Base-by-base conservation (phyloP, 1,140 invertebrate species). In the Lamellibrachia luymesi region DNA sequence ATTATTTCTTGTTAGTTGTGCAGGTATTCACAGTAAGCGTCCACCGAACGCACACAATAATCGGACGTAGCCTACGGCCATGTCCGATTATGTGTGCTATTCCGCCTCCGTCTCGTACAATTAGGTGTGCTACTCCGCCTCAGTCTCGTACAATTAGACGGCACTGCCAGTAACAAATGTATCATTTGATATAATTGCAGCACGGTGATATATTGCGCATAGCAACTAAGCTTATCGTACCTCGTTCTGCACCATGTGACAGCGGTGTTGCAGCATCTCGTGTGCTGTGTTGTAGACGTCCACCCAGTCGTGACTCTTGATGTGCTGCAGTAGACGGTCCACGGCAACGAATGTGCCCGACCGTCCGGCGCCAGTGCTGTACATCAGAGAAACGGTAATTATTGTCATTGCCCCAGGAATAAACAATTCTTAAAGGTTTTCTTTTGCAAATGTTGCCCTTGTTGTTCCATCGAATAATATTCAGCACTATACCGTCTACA, bases 261-360 rank as follows among this genome's bases (percentile, higher is more conserved):
- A 13, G 50, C 90, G 90, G 17, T 91, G 90, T n/a, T 91, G 49
- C 90, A 50, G 49, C 90, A 91, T 91, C 50, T 91, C 90, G 50
- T 50, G 50, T 2, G 27, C 90, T 50, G 90, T 91, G 90, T 51
- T 51, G 50, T 27, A 91, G 49, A 91, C 27, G 90, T 91, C 90
- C 49, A 91, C 50, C 50, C 50, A 50, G 4, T n/a, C 49, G 7
- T 22, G 49, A 8, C 2, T n/a, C 4, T n/a, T 8, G 4, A 91
- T n/a, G 8, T 91, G 90, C 90, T 91, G 90, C 27, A 91, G 90
- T 8, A 91, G 90, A 8, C 25, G 27, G 90, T 91, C 90, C 5
- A 91, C 90, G 25, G 90, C 90, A 25, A 91, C 50, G 90, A 91
- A 91, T 6, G 50, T 50, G 27, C 90, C 90, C 5, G 90, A 38